Percentiles rank a stretch among this genome's conserved stretches.
Evolutionary conservation across 1,140 invertebrate species (phyloP).

Genomic region (Rhopalosiphum maidis): DNA sequence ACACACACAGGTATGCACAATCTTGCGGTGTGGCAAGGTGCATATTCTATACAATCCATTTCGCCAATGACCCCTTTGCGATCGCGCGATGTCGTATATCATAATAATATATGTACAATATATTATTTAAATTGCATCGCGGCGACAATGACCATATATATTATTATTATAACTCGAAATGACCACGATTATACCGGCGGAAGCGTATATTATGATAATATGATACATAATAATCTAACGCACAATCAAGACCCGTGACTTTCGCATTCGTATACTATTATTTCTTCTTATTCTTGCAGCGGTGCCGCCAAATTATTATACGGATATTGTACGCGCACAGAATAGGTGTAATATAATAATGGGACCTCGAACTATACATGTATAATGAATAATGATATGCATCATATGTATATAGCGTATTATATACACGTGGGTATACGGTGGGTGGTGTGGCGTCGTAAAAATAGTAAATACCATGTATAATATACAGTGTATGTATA

Average conservation of each 20-base stretch:
- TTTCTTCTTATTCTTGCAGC: not conserved
- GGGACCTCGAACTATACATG: no score
- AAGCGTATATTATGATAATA: slow-evolving; percentile 5
- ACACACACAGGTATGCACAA: no score
- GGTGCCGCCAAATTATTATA: not conserved
- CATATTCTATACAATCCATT: not conserved
- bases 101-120: not conserved
- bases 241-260: not conserved
- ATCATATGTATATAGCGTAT: no score
- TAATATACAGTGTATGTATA: no score
- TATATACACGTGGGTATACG: no score
- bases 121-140: not conserved
- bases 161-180: not conserved
- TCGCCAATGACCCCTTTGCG: slow-evolving; percentile 22
- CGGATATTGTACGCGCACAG: not conserved
- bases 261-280: not conserved
- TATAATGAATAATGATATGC: no score
- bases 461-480: not conserved
- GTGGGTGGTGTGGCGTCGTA: not conserved
- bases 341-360: not conserved
- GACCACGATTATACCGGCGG: not conserved
- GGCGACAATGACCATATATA: not conserved
- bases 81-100: not conserved
- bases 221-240: not conserved
- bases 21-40: not conserved